Conservation (phyloP, 2,113 vertebrate genomes). For the Pantherophis guttatus region DNA sequence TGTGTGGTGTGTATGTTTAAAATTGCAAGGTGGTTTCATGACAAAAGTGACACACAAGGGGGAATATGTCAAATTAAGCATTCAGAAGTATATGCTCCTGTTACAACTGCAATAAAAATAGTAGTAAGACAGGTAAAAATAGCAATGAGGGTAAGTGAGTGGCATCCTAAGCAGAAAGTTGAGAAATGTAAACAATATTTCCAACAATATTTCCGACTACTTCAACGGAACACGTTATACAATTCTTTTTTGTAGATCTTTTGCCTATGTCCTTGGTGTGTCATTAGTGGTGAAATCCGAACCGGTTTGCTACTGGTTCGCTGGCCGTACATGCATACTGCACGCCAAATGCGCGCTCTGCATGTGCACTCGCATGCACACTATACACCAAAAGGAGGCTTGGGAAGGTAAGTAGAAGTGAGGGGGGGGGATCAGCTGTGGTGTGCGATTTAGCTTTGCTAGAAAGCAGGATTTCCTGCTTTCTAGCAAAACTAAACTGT, state of each 20-base stretch:
- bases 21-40: not conserved
- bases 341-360: no score
- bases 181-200: not conserved
- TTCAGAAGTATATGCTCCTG: not conserved
- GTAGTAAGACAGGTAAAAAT: not conserved
- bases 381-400: no score
- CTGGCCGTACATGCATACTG: no score
- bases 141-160: not conserved
- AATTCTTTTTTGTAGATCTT: not conserved
- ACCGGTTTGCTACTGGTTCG: no score
- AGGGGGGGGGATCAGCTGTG: no score
- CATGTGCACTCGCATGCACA: no score
- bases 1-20: not conserved
- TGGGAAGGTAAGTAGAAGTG: no score
- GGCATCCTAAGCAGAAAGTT: not conserved
- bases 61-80: not conserved
- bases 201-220: not conserved
- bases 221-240: not conserved
- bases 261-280: not conserved
- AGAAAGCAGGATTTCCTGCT: no score
- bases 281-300: no score
- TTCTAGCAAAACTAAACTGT: no score
- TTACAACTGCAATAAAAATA: not conserved
- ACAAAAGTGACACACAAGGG: not conserved
- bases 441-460: no score